phyloP scores from a whole-genome alignment of 2,113 vertebrate genomes.

The Heterotis niloticus region DNA sequence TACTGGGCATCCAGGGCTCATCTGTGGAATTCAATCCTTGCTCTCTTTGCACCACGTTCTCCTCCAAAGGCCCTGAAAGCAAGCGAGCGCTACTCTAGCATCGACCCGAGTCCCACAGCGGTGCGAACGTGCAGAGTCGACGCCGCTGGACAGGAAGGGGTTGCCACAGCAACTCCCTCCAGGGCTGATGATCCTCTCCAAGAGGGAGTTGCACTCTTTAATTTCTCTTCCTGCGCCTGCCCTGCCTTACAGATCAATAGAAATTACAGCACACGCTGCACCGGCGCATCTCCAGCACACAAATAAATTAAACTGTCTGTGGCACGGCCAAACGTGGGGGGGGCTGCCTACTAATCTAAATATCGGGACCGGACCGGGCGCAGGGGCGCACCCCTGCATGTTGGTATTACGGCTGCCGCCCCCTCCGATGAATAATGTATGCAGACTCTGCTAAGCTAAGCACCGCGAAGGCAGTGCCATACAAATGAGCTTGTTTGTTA shows the following conservation, averaged over 20 bases:
- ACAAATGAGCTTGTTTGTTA: neutral
- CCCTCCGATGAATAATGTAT: slow-evolving; percentile 52
- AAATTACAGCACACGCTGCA: slow-evolving; percentile 35
- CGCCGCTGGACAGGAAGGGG: slow-evolving; percentile 31
- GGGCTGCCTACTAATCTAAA: slow-evolving; percentile 41
- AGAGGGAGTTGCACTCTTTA: slow-evolving; percentile 36
- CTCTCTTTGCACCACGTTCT: too few relatives aligned
- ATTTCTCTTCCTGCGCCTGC: slow-evolving; percentile 33
- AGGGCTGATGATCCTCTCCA: slow-evolving; percentile 39
- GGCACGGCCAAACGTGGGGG: slow-evolving; percentile 27
- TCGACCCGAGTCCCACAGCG: too few relatives aligned
- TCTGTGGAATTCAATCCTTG: too few relatives aligned
- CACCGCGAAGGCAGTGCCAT: neutral
- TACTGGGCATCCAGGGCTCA: too few relatives aligned
- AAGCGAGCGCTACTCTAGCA: too few relatives aligned
- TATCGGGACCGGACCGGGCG: slow-evolving; percentile 23
- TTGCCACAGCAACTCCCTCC: slow-evolving; percentile 29
- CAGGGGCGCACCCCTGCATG: slow-evolving; percentile 18
- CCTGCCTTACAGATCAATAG: slow-evolving; percentile 43
- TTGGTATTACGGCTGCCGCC: neutral
- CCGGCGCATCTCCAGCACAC: slow-evolving; percentile 25
- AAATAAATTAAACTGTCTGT: slow-evolving; percentile 42
- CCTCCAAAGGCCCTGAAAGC: too few relatives aligned
- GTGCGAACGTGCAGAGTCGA: too few relatives aligned
- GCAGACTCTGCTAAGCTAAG: neutral